Evolutionary conservation across 2,888 invertebrate genomes (phyloP), one percentile per base, ranked within the genome.

Genomic region (Thymelicus sylvestris): DNA sequence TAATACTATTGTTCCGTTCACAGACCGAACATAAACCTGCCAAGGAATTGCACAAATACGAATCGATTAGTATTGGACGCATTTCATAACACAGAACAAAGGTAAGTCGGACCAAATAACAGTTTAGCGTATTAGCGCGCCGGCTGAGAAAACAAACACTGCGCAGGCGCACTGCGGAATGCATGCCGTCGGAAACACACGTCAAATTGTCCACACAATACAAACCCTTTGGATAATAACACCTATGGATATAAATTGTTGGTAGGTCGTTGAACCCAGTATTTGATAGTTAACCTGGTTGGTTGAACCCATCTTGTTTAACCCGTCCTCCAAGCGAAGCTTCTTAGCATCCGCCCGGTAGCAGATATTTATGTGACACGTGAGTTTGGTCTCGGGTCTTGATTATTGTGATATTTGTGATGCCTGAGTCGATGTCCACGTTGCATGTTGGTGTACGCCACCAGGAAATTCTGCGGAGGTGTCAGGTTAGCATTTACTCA

Each of bases 1-100:
- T 55, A 55, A 55, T 55, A 57, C 57, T 38, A 57, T 57, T 57
- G 57, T 60, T 39, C 60, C 10, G 41, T 60, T 60, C 41, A 60
- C 41, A 41, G 7, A 41, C 79, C 82, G 0, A 57, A 79, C 77
- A 82, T 83, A 83, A 85, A 86, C 83, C 78, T 71, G 73, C 59
- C 66, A 47, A 66, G 24, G 41, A 59, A 66, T 60, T 66, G 59
- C 66, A 55, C 48, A 60, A 67, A 67, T 31, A 67, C 24, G 13
- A 67, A 60, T 67, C 66, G 66, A 67, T 48, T 67, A 24, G 24
- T 74, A 75, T 77, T 79, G 80, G 84, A 83, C 82, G 74, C 78
- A 74, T 81, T 82, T 79, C 80, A 79, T 80, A 83, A 79, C 77
- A 75, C 59, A 72, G 68, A 77, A 76, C 75, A 72, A 77, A 76